Evolutionary conservation across 2,888 invertebrate species (phyloP), one percentile per base, ranked within the genome.

Genomic region (Phrixothrix hirtus): DNA sequence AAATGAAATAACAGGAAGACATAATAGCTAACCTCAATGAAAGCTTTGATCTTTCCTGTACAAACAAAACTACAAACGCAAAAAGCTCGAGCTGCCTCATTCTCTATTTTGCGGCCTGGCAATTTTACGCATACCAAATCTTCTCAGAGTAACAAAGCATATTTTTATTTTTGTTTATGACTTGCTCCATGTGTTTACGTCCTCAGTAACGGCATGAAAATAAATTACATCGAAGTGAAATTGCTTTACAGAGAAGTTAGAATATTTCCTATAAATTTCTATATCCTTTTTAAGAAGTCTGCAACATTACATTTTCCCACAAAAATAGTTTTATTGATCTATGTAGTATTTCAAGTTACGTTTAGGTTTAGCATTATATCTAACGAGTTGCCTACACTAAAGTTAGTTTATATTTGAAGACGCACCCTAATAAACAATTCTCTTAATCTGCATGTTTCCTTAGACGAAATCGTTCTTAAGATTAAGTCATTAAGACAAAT

Each of bases 51-150:
- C 47, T 38, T 31, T 45, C 15, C 26, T 17, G 10, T 27, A 27
- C 39, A 39, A 47, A 39, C 47, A 47, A 21, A 34, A 21, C 11
- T 36, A 34, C 35, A 36, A 43, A 44, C 27, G 44, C 35, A 44
- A 45, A 45, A 37, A 45, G 45, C 36, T 21, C 11, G 12, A 13
- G 27, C 16, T 12, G 34, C 32, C 31, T 26, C 21, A 13, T 44
- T 11, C 29, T 21, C 30, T 35, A 34, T 34, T 43, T 44, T 45
- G 45, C n/a, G 45, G 30, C 7, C 12, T 30, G 14, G 37, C 34
- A 44, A 44, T 44, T 44, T 44, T 44, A 44, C 44, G 44, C 45
- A 45, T 45, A 36, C 45, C 45, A 45, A 36, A 45, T 44, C 44
- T 44, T 44, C 29, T 26, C 29, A 14, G 5, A 35, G 37, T n/a